Conservation (phyloP, 2,888 invertebrate species). For the Pinctada fucata region DNA sequence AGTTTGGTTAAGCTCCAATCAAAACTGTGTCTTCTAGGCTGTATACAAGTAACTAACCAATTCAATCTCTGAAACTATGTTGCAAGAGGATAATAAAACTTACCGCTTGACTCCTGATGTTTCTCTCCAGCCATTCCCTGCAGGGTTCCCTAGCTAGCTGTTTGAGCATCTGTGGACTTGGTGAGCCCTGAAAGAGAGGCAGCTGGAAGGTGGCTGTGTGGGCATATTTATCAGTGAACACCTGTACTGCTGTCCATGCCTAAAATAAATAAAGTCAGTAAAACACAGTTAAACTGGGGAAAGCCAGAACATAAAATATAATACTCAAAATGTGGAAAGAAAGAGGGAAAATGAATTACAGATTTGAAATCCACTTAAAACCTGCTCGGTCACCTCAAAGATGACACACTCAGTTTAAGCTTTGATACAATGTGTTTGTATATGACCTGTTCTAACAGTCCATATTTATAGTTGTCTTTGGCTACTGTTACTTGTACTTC, state of each 20-base stretch:
- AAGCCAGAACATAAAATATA: not conserved
- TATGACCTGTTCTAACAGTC: slow-evolving; percentile 71
- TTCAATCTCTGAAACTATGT: no score
- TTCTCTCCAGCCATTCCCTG: slow-evolving; percentile 71
- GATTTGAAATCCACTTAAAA: not conserved
- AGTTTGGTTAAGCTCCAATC: no score
- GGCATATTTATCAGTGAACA: slow-evolving; percentile 73
- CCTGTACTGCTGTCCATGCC: slow-evolving; percentile 75
- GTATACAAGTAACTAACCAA: no score
- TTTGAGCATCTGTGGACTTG: slow-evolving; percentile 68
- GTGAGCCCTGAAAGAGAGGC: slow-evolving; percentile 72
- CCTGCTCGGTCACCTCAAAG: no score
- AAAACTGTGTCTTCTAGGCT: no score
- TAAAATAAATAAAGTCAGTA: slow-evolving; percentile 36
- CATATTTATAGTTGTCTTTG: slow-evolving; percentile 73
- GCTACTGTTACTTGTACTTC: slow-evolving; percentile 71
- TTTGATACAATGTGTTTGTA: no score
- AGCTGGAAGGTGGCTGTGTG: slow-evolving; percentile 71
- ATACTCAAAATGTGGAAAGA: not conserved
- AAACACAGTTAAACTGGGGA: not conserved
- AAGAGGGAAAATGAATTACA: not conserved
- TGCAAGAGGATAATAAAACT: slow-evolving; percentile 24
- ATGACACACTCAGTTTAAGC: no score
- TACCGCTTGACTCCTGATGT: slow-evolving; percentile 66
- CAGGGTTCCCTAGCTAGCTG: slow-evolving; percentile 70